These are phyloP conservation scores for Scelioninae gen. 1 DNA, from an alignment of 2,888 invertebrate species.

Conservation along the genomic window DNA sequence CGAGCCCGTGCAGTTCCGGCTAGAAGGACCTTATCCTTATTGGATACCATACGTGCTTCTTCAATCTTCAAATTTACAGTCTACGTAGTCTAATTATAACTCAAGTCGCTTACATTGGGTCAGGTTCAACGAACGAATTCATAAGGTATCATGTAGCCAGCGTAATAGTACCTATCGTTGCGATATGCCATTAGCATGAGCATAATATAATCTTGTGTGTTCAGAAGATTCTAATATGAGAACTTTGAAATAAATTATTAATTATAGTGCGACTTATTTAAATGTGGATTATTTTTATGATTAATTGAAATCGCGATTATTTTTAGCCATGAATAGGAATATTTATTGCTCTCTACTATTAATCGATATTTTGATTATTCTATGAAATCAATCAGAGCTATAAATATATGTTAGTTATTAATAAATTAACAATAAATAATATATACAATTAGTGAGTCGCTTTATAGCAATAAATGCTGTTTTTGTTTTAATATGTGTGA, in stretches of 20 bases:
- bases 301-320: no score
- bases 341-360: no score
- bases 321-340: no score
- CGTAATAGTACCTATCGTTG: constrained; percentile 39
- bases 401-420: no score
- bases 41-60: constrained; percentile 59
- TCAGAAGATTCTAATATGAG: constrained; percentile 15
- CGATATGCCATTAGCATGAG: constrained; percentile 32
- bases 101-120: constrained; percentile 51
- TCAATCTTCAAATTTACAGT: constrained; percentile 58
- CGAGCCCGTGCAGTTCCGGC: constrained; percentile 59
- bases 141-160: constrained; percentile 34
- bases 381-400: no score
- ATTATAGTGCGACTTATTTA: no score
- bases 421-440: no score
- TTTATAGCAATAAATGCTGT: no score
- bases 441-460: no score
- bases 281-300: no score
- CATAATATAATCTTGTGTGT: constrained; percentile 28
- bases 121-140: constrained; percentile 57
- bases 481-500: no score
- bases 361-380: no score
- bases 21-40: constrained; percentile 36
- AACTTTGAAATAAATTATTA: not conserved
- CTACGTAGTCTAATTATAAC: constrained; percentile 62